phyloP scores from a whole-genome alignment of 2,113 vertebrate species.

The Lagopus muta region DNA sequence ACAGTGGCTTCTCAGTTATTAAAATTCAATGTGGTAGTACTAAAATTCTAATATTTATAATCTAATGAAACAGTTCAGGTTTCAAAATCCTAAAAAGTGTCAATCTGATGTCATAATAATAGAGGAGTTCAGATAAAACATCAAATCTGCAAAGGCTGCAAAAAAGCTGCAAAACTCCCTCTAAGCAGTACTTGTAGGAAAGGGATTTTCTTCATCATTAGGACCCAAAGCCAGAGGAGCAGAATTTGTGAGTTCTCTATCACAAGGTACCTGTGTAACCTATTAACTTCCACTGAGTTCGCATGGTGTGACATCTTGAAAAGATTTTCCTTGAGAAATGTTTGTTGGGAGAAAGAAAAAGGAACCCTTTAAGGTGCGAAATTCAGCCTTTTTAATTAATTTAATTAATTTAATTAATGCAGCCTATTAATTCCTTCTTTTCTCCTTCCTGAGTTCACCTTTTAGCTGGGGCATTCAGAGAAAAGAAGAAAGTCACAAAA shows the following conservation, averaged over 20 bases:
- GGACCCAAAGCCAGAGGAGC: not conserved
- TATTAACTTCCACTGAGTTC: not conserved
- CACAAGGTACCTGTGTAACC: no score
- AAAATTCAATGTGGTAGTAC: not conserved
- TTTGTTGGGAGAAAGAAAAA: not conserved
- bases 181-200: not conserved
- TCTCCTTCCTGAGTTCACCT: not conserved
- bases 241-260: not conserved
- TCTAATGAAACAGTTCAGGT: not conserved
- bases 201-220: not conserved
- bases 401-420: no score
- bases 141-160: rapidly evolving
- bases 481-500: not conserved
- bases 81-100: not conserved
- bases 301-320: not conserved
- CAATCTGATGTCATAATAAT: not conserved
- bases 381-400: not conserved
- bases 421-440: not conserved
- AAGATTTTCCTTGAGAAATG: not conserved
- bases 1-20: not conserved
- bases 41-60: slow-evolving; percentile 6
- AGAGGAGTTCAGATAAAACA: not conserved
- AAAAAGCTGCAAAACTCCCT: not conserved
- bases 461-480: not conserved
- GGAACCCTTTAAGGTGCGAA: not conserved